Percentiles rank a stretch among this genome's conserved stretches.
Conservation (phyloP, 2,113 vertebrate genomes). For the Cephalopholis sonnerati region DNA sequence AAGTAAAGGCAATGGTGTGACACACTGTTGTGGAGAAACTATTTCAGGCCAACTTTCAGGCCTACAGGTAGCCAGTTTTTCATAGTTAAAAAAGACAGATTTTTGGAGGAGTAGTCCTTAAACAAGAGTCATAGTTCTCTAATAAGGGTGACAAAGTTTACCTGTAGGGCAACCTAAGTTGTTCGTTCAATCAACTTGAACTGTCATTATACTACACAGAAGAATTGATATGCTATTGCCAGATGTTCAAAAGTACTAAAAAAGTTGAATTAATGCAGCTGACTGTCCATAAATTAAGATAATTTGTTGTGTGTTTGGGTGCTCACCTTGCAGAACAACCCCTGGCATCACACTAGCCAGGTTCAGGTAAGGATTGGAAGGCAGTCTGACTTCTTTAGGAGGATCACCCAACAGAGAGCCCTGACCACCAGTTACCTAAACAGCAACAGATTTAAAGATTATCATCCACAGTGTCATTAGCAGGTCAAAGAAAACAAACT, state of each 20-base stretch:
- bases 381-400: slow-evolving; percentile 94
- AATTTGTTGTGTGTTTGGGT: not conserved
- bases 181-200: not conserved
- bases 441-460: not conserved
- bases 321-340: slow-evolving; percentile 87
- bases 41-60: too few relatives aligned
- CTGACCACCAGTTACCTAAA: slow-evolving; percentile 87
- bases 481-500: slow-evolving; percentile 4
- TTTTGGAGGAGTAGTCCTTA: too few relatives aligned
- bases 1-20: not conserved
- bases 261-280: not conserved
- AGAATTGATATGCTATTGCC: not conserved
- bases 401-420: slow-evolving; percentile 95
- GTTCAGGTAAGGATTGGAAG: slow-evolving; percentile 97
- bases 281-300: not conserved
- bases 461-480: not conserved
- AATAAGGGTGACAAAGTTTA: too few relatives aligned
- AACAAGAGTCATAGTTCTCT: too few relatives aligned
- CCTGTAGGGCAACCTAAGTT: too few relatives aligned
- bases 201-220: not conserved
- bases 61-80: too few relatives aligned
- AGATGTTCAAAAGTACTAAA: not conserved
- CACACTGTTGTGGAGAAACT: not conserved
- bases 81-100: too few relatives aligned
- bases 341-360: slow-evolving; percentile 95